phyloP scores from a whole-genome alignment of 2,888 invertebrate genomes.

The Ophion ellenae region DNA sequence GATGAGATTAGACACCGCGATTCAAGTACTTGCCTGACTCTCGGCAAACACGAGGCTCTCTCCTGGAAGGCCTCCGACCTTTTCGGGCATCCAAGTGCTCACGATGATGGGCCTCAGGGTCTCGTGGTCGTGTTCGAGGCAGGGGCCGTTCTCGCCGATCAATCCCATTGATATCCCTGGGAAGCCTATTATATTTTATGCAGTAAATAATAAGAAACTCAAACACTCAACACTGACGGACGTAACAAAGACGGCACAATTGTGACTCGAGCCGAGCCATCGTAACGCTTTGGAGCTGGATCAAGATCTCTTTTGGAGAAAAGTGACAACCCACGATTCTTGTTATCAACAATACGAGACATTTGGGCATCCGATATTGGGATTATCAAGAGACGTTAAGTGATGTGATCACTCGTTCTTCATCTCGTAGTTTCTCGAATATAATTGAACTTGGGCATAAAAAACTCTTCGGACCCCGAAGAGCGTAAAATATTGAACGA shows the following conservation, averaged over 20 bases:
- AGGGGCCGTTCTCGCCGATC: conserved; percentile 86
- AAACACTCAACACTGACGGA: conserved; percentile 77
- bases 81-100: conserved; percentile 95
- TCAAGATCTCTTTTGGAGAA: neutral
- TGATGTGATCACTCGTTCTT: neutral
- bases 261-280: neutral
- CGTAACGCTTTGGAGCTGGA: neutral
- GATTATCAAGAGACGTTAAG: neutral
- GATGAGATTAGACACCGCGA: neutral
- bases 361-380: too few relatives aligned
- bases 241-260: conserved; percentile 78
- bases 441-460: conserved; percentile 12
- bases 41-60: conserved; percentile 94
- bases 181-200: conserved; percentile 83
- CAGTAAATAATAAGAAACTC: conserved; percentile 70
- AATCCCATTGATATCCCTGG: conserved; percentile 86
- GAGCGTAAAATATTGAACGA: conserved; percentile 21
- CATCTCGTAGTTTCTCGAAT: neutral
- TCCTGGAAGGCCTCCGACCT: conserved; percentile 93
- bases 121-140: conserved; percentile 94
- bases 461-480: conserved; percentile 24
- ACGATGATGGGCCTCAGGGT: conserved; percentile 93
- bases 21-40: conserved; percentile 88
- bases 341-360: too few relatives aligned
- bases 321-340: too few relatives aligned